Percentiles rank a stretch among this genome's conserved stretches.
Evolutionary conservation across 2,888 invertebrate species (phyloP).

Genomic region (Petrolisthes cinctipes): DNA sequence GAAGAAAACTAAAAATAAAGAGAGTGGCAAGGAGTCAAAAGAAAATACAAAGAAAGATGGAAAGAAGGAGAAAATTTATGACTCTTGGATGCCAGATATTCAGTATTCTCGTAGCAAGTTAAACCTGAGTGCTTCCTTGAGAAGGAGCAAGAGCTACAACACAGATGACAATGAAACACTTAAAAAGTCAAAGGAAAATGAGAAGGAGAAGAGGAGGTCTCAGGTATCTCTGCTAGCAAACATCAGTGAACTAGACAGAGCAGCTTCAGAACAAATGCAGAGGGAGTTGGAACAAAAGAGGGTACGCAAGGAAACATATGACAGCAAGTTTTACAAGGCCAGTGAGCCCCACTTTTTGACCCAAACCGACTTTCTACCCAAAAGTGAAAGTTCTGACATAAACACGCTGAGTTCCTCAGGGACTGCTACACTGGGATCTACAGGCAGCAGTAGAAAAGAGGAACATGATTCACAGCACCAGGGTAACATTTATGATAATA

Average conservation of each 20-base stretch:
- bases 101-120: constrained; percentile 57
- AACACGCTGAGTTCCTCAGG: constrained; percentile 37
- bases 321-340: constrained; percentile 50
- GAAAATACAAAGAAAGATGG: constrained; percentile 22
- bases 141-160: constrained; percentile 29
- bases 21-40: constrained; percentile 31
- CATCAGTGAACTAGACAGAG: constrained; percentile 61
- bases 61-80: constrained; percentile 53
- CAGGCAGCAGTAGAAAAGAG: not conserved
- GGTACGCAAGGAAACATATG: constrained; percentile 44
- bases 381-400: constrained; percentile 17
- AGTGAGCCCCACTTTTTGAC: constrained; percentile 49
- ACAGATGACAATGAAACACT: constrained; percentile 25
- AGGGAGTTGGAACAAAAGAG: constrained; percentile 43
- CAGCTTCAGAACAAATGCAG: constrained; percentile 57
- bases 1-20: constrained; percentile 52
- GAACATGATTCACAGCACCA: constrained; percentile 6
- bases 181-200: constrained; percentile 45
- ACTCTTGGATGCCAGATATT: constrained; percentile 64
- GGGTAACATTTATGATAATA: constrained; percentile 43
- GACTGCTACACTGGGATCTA: constrained; percentile 30
- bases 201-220: constrained; percentile 57
- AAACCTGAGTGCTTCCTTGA: constrained; percentile 27
- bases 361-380: constrained; percentile 57
- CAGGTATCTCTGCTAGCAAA: constrained; percentile 60